Percentiles rank a stretch among this genome's conserved stretches.
These are phyloP conservation scores for Hylaeus volcanicus DNA, from an alignment of 1,140 invertebrate species.

Conservation along the genomic window DNA sequence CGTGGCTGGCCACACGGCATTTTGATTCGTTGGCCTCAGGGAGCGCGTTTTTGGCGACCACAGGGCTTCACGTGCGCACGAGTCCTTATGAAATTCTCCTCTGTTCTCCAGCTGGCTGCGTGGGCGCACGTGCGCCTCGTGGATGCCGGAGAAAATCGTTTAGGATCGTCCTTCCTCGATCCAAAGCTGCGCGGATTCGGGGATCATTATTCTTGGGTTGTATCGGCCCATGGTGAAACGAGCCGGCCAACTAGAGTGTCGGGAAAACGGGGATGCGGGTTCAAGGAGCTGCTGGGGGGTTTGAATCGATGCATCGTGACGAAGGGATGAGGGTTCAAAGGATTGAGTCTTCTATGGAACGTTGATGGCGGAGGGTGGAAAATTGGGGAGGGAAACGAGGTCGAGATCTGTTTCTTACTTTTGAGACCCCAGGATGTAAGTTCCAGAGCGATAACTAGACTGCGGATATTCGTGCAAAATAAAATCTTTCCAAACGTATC, in stretches of 20 bases:
- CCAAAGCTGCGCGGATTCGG: too few relatives aligned
- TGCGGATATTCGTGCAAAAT: too few relatives aligned
- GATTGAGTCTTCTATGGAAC: too few relatives aligned
- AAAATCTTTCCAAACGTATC: too few relatives aligned
- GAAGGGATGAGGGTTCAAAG: too few relatives aligned
- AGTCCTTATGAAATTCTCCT: not conserved
- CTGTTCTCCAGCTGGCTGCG: too few relatives aligned
- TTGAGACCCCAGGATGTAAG: too few relatives aligned
- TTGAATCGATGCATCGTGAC: not conserved
- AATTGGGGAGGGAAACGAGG: too few relatives aligned
- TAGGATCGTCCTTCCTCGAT: not conserved
- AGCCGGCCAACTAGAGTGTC: not conserved
- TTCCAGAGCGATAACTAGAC: too few relatives aligned
- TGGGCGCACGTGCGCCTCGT: constrained; percentile 12
- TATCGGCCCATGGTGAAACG: not conserved
- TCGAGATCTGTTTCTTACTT: too few relatives aligned
- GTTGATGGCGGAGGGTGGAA: too few relatives aligned
- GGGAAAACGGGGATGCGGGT: not conserved
- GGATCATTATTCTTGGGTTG: not conserved
- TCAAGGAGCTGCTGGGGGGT: not conserved
- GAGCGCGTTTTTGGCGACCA: constrained; percentile 19
- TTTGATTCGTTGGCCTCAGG: constrained; percentile 34
- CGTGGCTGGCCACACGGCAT: constrained; percentile 42
- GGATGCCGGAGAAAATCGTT: not conserved
- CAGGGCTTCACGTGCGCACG: not conserved